Percentiles rank a stretch among this genome's conserved stretches.
Conservation (phyloP, 2,113 vertebrate species). For the Prionailurus viverrinus region DNA sequence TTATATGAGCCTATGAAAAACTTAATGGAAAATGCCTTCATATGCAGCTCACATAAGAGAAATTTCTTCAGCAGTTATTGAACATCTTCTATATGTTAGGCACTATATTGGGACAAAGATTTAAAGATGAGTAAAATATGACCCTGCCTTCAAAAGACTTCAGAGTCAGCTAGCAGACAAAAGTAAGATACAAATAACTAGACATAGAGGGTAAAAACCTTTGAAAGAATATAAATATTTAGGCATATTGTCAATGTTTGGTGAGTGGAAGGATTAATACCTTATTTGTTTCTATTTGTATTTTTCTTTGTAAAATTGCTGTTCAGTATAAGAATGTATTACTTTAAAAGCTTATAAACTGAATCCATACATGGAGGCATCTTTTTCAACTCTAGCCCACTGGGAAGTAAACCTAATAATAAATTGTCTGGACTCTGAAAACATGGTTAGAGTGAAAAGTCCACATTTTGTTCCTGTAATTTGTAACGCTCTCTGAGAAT, state of each 20-base stretch:
- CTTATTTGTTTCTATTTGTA: conserved; percentile 10
- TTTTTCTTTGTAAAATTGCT: conserved; percentile 19
- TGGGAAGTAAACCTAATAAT: conserved; percentile 73
- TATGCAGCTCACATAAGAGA: conserved; percentile 20
- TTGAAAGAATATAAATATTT: conserved; percentile 32
- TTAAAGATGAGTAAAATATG: background rate
- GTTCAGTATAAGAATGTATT: background rate
- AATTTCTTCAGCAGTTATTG: background rate
- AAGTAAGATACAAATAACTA: background rate
- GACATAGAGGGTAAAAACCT: background rate
- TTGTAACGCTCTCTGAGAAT: conserved; percentile 75
- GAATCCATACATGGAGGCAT: conserved; percentile 47
- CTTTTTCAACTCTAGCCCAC: conserved; percentile 49
- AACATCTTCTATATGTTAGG: background rate
- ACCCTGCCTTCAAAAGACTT: background rate
- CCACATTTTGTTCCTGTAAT: conserved; percentile 77
- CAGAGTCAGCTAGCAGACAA: background rate
- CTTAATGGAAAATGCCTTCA: background rate
- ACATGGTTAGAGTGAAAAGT: conserved; percentile 67
- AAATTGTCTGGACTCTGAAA: conserved; percentile 74
- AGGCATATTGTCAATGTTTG: background rate
- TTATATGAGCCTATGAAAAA: conserved; percentile 32
- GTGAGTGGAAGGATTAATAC: background rate
- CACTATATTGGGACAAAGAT: background rate
- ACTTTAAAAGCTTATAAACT: conserved; percentile 50